phyloP scores from a whole-genome alignment of 1,140 invertebrate genomes.

The Lepidostoma basale region DNA sequence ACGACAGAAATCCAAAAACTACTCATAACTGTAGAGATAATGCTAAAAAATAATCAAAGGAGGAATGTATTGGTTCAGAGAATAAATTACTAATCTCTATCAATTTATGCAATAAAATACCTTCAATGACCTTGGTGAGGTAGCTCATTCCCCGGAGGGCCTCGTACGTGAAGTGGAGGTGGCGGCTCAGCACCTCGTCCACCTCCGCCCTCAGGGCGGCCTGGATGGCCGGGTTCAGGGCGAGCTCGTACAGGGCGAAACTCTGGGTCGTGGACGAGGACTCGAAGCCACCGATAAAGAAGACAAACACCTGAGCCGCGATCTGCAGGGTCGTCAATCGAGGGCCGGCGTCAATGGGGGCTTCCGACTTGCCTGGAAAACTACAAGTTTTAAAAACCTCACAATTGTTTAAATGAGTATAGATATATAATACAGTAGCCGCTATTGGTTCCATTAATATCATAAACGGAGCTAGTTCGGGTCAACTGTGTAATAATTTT shows the following conservation, averaged over 20 bases:
- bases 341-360: slow-evolving; percentile 19
- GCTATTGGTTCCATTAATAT: too few relatives aligned
- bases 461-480: too few relatives aligned
- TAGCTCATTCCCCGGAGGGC: slow-evolving; percentile 53
- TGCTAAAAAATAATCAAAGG: background rate
- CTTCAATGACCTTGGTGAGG: slow-evolving; percentile 53
- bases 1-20: too few relatives aligned
- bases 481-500: too few relatives aligned
- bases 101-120: too few relatives aligned
- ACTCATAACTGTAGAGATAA: too few relatives aligned
- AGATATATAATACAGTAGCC: too few relatives aligned
- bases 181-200: slow-evolving; percentile 51
- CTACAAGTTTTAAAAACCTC: too few relatives aligned
- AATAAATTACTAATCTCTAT: slow-evolving; percentile 3
- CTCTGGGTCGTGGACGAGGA: slow-evolving; percentile 64
- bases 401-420: too few relatives aligned
- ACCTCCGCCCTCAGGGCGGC: slow-evolving; percentile 62
- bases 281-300: slow-evolving; percentile 66
- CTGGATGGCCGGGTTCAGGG: slow-evolving; percentile 63
- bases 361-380: slow-evolving; percentile 6
- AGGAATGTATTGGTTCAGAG: slow-evolving; percentile 9
- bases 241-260: slow-evolving; percentile 62
- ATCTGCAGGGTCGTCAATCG: slow-evolving; percentile 46
- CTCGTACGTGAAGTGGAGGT: slow-evolving; percentile 60
- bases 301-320: slow-evolving; percentile 58